Evolutionary conservation across 2,888 invertebrate genomes (phyloP).

Genomic region (Brassicogethes aeneus): DNA sequence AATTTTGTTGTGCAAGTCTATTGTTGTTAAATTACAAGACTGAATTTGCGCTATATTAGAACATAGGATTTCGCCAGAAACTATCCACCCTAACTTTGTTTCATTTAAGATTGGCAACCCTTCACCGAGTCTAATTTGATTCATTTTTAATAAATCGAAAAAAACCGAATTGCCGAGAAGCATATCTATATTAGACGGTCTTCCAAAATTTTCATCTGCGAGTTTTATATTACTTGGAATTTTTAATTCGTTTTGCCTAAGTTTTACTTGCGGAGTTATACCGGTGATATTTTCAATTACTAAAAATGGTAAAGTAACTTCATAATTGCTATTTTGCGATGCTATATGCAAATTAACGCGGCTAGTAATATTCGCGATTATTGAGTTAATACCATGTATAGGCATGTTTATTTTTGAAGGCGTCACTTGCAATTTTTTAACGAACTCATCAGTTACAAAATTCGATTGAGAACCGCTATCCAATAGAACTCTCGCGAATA

Average conservation of each 20-base stretch:
- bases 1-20: slow-evolving; percentile 10
- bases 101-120: slow-evolving; percentile 9
- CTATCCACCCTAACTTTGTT: slow-evolving; percentile 16
- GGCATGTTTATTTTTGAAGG: neutral
- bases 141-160: neutral
- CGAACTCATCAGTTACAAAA: neutral
- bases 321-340: slow-evolving; percentile 2
- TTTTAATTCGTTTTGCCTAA: neutral
- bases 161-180: slow-evolving; percentile 13
- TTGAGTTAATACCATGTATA: neutral
- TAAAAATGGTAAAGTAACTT: slow-evolving; percentile 6
- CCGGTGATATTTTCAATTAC: slow-evolving; percentile 11
- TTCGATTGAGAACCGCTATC: too few relatives aligned
- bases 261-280: slow-evolving; percentile 5
- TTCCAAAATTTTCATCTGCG: slow-evolving; percentile 5
- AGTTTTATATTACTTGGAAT: neutral
- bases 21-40: neutral
- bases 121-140: neutral
- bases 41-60: neutral
- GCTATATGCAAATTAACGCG: neutral
- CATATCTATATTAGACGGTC: slow-evolving; percentile 18
- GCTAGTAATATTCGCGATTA: neutral
- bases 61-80: slow-evolving; percentile 9
- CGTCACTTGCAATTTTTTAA: neutral
- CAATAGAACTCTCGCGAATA: neutral